These are phyloP conservation scores for Gymnocephalus cernua DNA, from an alignment of 2,113 vertebrate genomes.

Conservation along the genomic window DNA sequence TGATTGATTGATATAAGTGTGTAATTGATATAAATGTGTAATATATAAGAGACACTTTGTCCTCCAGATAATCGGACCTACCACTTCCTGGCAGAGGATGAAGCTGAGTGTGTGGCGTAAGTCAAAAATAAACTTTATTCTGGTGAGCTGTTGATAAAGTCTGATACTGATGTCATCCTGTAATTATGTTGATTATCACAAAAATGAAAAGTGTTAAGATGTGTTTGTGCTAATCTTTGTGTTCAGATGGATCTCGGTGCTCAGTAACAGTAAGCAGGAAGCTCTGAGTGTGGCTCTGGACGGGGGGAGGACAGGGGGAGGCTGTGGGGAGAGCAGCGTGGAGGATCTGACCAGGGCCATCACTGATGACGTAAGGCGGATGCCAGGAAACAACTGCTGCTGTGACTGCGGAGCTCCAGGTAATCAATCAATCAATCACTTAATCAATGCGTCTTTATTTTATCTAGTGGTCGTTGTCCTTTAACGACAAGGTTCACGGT, in stretches of 20 bases:
- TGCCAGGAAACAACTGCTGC: conserved; percentile 76
- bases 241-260: conserved; percentile 76
- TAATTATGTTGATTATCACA: not conserved
- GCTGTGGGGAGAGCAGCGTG: conserved; percentile 61
- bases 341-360: conserved; percentile 77
- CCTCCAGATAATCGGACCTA: conserved; percentile 76
- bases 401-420: conserved; percentile 77
- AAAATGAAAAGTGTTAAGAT: not conserved
- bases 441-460: not conserved
- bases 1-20: too few species aligned
- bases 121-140: conserved; percentile 32
- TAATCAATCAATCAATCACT: conserved; percentile 20
- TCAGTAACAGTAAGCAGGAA: conserved; percentile 79
- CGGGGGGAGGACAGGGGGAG: conserved; percentile 32
- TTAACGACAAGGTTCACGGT: too few species aligned
- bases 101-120: conserved; percentile 76
- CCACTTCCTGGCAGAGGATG: conserved; percentile 78
- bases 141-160: not conserved
- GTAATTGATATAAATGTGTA: not conserved
- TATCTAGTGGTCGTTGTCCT: too few species aligned
- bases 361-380: conserved; percentile 69
- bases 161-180: not conserved
- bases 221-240: conserved; percentile 6
- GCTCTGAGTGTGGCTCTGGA: conserved; percentile 72
- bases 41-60: not conserved